Evolutionary conservation across 1,140 invertebrate species (phyloP), one percentile per base, ranked within the genome.

Genomic region (Dendroctonus ponderosae): DNA sequence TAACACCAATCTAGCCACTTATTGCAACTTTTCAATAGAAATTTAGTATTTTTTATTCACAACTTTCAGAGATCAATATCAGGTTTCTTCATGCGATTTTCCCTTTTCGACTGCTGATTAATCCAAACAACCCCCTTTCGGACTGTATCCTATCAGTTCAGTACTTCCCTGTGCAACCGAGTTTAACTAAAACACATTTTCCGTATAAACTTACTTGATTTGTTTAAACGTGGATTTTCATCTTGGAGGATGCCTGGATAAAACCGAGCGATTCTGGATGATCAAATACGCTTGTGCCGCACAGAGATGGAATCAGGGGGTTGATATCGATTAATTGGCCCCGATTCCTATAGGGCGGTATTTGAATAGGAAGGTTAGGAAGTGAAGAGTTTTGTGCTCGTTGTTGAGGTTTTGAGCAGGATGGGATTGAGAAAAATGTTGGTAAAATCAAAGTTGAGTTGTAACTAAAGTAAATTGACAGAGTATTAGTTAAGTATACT

Each of bases 181-280:
- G n/a, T 9, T 12, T 40, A 42, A 41, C 37, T 54, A 26, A 39
- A 11, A 54, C 0, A 12, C n/a, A 14, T 59, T 59, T 5, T 59
- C 15, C n/a, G 37, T 44, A 48, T 41, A 59, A 46, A 48, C 11
- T 46, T 37, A 59, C 46, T 9, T 59, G 44, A 59, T 46, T 41
- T 59, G 57, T 37, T 48, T 46, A 48, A 59, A 59, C 57, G 12
- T 26, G 43, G 43, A 59, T 59, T 37, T 59, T 59, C 57, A 59
- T 59, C 44, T 59, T 57, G 54, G 5, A 48, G 12, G 8, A 7
- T 6, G 11, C 37, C 11, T 37, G 3, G 43, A 48, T 37, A 15
- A 59, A 9, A 38, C 14, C 6, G 57, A 38, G 42, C 26, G 52
- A 59, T 48, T 42, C 15, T 26, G 15, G 37, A 53, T 26, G 57